These are phyloP conservation scores for Apaloderma vittatum DNA, from an alignment of 2,113 vertebrate species.

Conservation along the genomic window DNA sequence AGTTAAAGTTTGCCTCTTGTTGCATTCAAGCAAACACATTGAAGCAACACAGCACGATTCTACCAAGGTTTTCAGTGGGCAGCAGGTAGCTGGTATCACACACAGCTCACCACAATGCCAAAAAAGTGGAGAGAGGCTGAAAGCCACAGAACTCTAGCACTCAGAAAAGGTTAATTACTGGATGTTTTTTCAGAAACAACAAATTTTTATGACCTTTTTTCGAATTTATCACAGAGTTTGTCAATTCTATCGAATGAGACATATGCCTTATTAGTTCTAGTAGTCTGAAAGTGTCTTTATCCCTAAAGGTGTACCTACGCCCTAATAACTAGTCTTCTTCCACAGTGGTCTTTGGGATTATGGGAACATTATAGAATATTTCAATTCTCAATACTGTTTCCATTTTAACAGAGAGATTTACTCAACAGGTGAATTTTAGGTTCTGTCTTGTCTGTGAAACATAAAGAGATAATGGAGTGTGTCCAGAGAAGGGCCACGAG, in stretches of 20 bases:
- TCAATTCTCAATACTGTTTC: background rate
- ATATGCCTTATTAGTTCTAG: background rate
- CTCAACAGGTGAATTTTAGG: background rate
- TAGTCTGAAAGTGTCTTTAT: background rate
- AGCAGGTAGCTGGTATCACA: background rate
- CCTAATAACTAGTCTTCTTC: background rate
- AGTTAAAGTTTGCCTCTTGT: background rate
- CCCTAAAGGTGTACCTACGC: background rate
- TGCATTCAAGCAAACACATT: background rate
- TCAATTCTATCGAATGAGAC: background rate
- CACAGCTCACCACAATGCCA: background rate
- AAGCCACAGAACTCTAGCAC: background rate
- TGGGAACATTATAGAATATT: background rate
- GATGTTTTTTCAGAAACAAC: background rate
- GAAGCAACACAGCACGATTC: background rate
- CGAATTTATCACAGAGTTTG: background rate
- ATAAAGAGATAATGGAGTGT: background rate
- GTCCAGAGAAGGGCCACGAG: no score
- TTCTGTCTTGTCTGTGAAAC: background rate
- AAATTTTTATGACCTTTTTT: background rate
- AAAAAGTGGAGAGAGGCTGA: background rate
- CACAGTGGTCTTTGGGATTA: background rate
- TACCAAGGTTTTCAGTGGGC: background rate
- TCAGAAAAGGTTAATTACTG: background rate
- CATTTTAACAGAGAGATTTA: background rate